A percentile compares a stretch with the other conserved stretches of the same genome.
Conservation (phyloP, 2,797 vertebrate genomes). For the Malurus leucopterus region DNA sequence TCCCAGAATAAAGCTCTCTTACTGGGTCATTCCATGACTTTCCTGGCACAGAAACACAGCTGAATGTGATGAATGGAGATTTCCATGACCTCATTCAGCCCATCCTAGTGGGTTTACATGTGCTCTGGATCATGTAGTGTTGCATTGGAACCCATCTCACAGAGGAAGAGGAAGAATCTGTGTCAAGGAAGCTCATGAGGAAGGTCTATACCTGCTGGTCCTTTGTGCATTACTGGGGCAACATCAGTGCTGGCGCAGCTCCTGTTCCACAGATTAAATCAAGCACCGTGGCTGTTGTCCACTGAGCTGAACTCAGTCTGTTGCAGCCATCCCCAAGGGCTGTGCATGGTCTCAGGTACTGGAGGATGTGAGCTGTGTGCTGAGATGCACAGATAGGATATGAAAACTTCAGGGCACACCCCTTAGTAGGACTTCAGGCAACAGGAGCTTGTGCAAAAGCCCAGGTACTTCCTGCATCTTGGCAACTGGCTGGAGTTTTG, state of each 20-base stretch:
- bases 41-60: not conserved
- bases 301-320: not conserved
- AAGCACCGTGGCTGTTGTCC: accelerated
- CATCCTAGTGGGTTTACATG: not conserved
- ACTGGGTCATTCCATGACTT: not conserved
- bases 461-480: not conserved
- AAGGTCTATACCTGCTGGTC: not conserved
- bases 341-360: not conserved
- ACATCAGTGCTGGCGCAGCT: not conserved
- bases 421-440: not conserved
- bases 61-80: not conserved
- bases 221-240: not conserved
- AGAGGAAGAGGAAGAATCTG: not conserved
- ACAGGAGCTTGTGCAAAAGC: not conserved
- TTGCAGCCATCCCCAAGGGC: not conserved
- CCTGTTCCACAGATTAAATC: not conserved
- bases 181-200: not conserved
- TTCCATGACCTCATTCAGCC: not conserved
- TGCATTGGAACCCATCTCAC: not conserved
- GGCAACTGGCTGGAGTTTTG: not conserved
- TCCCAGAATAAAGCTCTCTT: not conserved
- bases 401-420: not conserved
- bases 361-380: not conserved
- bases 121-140: not conserved
- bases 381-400: not conserved